Base-by-base conservation (phyloP, 2,888 invertebrate genomes). In the Pristionchus maxplancki region DNA sequence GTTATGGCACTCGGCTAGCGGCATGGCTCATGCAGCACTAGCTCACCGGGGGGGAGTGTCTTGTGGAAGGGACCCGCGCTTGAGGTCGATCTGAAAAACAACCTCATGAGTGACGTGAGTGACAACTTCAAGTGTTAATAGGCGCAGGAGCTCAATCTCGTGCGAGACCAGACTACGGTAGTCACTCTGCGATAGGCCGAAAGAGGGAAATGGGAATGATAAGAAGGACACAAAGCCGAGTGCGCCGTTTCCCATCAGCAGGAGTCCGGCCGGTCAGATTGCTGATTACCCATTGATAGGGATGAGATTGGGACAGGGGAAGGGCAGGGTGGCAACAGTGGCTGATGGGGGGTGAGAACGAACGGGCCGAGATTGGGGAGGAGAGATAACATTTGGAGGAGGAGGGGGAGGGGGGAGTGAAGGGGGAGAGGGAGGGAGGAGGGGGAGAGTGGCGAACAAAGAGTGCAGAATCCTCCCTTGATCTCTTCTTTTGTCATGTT, bases 311-410 rank as follows among this genome's bases (percentile, higher is more conserved):
- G 71, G 20, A 15, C 37, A 6, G 44, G 28, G 28, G n/a, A 28
- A 48, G 34, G 40, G 74, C 13, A 78, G 78, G 78, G 78, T 78
- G 44, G 78, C 78, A 78, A 78, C 78, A 78, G 48, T 40, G 78
- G 78, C 37, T 40, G 78, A 78, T 40, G 78, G 37, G n/a, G 78
- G 48, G 48, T 78, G 78, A 78, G 71, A 71, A 71, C 37, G 71
- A n/a, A n/a, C n/a, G n/a, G n/a, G 58, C 24, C 64, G 28, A 28
- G 31, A 28, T n/a, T 17, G 40, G 78, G 44, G 40, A 74, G 71
- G 71, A 74, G 71, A 74, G 71, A 74, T 37, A 40, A 40, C 34
- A 24, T 11, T 37, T 37, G 74, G 40, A 34, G 40, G 71, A 74
- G 71, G 24, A 17, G 34, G 40, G 74, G 24, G 74, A 28, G 74